Evolutionary conservation across 2,888 invertebrate species (phyloP).

Genomic region (Trachelus tabidus): DNA sequence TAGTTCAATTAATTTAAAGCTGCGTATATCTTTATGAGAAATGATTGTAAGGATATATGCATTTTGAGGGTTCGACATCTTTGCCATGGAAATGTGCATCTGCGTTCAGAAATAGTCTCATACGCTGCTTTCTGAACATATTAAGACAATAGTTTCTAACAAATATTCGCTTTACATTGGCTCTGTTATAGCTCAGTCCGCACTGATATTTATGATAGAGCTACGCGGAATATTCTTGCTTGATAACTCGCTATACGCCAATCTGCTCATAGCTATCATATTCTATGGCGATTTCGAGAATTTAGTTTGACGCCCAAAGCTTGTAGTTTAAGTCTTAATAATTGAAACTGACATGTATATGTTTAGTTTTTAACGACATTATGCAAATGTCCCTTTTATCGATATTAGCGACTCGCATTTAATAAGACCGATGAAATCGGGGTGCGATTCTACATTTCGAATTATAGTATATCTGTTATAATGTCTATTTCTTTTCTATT

Average conservation of each 20-base stretch:
- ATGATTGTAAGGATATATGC: constrained; percentile 8
- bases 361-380: background rate
- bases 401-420: background rate
- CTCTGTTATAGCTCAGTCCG: background rate
- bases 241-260: constrained; percentile 21
- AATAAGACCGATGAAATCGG: constrained; percentile 15
- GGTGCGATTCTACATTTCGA: constrained; percentile 54
- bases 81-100: constrained; percentile 9
- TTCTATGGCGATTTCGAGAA: background rate
- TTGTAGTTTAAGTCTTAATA: background rate
- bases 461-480: constrained; percentile 61
- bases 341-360: too few species aligned
- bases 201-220: constrained; percentile 4
- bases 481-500: constrained; percentile 56
- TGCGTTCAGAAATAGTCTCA: too few species aligned
- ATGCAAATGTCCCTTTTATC: background rate
- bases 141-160: background rate
- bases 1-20: constrained; percentile 34
- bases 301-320: background rate
- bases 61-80: background rate
- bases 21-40: background rate
- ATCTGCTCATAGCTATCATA: background rate
- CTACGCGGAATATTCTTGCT: constrained; percentile 15
- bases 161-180: background rate
- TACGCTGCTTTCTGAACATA: too few species aligned